Conservation (phyloP, 2,797 vertebrate species). For the Trichosurus vulpecula region DNA sequence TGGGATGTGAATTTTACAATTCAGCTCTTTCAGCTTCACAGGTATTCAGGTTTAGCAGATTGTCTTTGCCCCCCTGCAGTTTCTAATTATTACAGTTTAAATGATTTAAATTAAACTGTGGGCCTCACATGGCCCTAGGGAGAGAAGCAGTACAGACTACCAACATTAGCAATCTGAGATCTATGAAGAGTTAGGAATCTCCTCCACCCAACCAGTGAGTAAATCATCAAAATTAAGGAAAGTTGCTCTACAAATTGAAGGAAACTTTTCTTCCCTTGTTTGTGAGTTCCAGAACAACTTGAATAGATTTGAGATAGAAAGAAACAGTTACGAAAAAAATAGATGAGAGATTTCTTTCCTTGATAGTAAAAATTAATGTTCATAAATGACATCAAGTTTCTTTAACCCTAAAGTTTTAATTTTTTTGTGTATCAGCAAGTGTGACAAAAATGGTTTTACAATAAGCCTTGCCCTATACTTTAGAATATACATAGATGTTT, state of each 20-base stretch:
- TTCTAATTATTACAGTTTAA: slow-evolving; percentile 63
- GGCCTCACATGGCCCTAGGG: background rate
- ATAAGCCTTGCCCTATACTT: background rate
- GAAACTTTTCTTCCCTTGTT: background rate
- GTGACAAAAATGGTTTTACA: background rate
- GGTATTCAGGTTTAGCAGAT: slow-evolving; percentile 52
- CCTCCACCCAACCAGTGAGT: background rate
- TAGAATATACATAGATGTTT: background rate
- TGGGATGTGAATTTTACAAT: slow-evolving; percentile 51
- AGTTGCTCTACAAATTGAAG: background rate
- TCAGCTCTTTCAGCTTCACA: slow-evolving; percentile 50
- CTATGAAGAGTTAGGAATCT: background rate
- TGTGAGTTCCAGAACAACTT: background rate
- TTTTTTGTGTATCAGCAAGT: background rate
- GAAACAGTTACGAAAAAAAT: background rate
- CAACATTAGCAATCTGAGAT: background rate
- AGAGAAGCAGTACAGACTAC: slow-evolving; percentile 4
- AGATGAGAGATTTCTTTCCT: background rate
- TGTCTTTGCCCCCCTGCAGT: slow-evolving; percentile 31
- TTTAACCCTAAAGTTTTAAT: background rate
- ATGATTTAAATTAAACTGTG: slow-evolving; percentile 63
- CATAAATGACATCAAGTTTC: background rate
- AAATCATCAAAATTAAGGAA: slow-evolving; percentile 5
- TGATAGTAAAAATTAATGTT: background rate
- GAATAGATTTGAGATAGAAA: background rate